Base-by-base conservation (phyloP, 2,888 invertebrate species). In the Metopia argyrocephala region DNA sequence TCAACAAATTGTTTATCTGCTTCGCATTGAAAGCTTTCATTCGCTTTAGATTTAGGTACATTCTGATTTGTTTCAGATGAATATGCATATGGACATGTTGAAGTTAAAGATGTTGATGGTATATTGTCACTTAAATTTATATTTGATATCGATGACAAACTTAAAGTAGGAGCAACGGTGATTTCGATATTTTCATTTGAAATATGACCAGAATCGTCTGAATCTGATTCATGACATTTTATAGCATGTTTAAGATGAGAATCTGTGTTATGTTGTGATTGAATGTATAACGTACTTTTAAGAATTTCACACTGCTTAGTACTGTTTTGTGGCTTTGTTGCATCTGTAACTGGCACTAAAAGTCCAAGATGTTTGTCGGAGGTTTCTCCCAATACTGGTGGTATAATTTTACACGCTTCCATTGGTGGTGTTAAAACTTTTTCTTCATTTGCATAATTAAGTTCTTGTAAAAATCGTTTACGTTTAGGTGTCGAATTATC, bases 191-290 rank as follows among this genome's bases (percentile, higher is more conserved):
- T 93, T 88, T 94, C 95, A 87, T 94, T 95, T 64, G 95, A 95
- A 84, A 95, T 95, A 90, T 95, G 95, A 79, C 95, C 95, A 74
- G 95, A 95, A 91, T 95, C 95, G 86, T 95, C 95, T 76, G 95
- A 94, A 85, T 95, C 94, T 85, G 84, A 83, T 74, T 86, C 84
- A 2, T 75, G 64, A 21, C 54, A 64, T 61, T 83, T 56, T 15
- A 18, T 7, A 15, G 20, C 6, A 57, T 1, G 21, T 28, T 50
- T 50, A 15, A 20, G 3, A 1, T 23, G 28, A n/a, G 21, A 38
- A 25, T 64, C 3, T 25, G 84, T 48, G 62, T 31, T 46, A 7
- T 45, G 61, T 27, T 21, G n/a, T 31, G 59, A 25, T 52, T 31
- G 61, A 12, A 38, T 15, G 9, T 9, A 3, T 38, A 3, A 12